These are phyloP conservation scores for Asobara japonica DNA, from an alignment of 1,140 invertebrate species.

Conservation along the genomic window DNA sequence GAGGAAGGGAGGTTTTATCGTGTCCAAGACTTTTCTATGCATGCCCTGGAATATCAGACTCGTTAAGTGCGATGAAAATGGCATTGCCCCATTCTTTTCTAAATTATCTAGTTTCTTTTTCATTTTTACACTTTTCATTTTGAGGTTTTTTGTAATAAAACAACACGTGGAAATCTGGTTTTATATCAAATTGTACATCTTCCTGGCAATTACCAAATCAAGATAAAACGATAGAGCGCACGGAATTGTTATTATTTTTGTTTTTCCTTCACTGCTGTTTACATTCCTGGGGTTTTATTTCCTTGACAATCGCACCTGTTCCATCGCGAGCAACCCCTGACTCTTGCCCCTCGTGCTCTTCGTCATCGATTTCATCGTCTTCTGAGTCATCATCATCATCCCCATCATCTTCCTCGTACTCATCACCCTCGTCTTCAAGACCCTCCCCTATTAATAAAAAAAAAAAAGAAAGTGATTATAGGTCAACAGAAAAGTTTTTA, in stretches of 20 bases:
- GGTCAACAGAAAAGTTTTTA: neutral
- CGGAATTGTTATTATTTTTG: neutral
- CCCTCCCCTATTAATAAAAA: conserved; percentile 70
- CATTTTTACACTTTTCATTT: neutral
- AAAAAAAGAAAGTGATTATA: neutral
- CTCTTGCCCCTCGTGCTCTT: conserved; percentile 49
- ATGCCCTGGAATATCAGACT: conserved; percentile 32
- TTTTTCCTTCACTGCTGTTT: conserved; percentile 63
- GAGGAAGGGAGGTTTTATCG: conserved; percentile 18
- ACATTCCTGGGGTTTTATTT: conserved; percentile 58
- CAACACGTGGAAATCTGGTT: conserved; percentile 32
- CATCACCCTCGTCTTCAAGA: conserved; percentile 80
- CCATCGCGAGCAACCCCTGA: conserved; percentile 37
- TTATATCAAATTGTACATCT: conserved; percentile 34
- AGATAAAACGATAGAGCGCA: conserved; percentile 5
- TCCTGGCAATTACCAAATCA: conserved; percentile 42
- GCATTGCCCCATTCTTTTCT: conserved; percentile 12
- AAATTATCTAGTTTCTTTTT: neutral
- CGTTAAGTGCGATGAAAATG: conserved; percentile 23
- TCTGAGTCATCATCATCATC: conserved; percentile 61
- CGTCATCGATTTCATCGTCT: conserved; percentile 62
- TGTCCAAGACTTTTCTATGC: conserved; percentile 28
- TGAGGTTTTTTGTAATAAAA: conserved; percentile 16
- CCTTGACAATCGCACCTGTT: conserved; percentile 45
- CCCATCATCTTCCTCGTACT: conserved; percentile 76